Evolutionary conservation across 1,140 invertebrate species (phyloP), one percentile per base, ranked within the genome.

Genomic region (Cyrtorhinus lividipennis): DNA sequence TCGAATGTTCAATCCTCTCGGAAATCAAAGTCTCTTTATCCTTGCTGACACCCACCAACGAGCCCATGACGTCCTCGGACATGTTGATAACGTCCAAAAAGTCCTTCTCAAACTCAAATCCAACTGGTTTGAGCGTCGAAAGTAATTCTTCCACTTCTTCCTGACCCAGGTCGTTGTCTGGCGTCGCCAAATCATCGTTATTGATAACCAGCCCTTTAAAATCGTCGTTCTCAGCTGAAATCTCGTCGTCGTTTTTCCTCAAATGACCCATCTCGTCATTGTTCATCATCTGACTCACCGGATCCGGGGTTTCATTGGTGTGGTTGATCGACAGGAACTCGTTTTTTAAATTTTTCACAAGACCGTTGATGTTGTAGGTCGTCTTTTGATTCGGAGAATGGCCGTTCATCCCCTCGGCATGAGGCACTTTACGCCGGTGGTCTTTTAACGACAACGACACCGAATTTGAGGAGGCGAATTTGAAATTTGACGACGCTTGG

Each of bases 401-500:
- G 25, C 65, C 67, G 62, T 68, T 68, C 67, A 68, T 66, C 24
- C 59, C 62, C 59, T 57, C 45, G 13, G 45, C 15, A 26, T 12
- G 24, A 63, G 59, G 26, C 56, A 18, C 22, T 27, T 57, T 61
- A 24, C 25, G 22, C 30, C 15, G 23, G 15, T 60, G 24, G 15
- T 60, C 46, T 30, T 64, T 60, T 25, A 61, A 53, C 45, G 57
- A 60, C 13, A 64, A 46, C 23, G 62, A 63, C 23, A 59, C 57
- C 20, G 57, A 64, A n/a, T n/a, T n/a, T 20, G 57, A 59, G 23
- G 62, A 27, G 18, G 63, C 22, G 24, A 65, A 61, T 24, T 76
- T 73, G 71, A 78, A 78, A 68, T 79, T 81, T 74, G 81, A 79
- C 71, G 81, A 75, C 75, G 79, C 80, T 68, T 76, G 78, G 66